Evolutionary conservation across 2,888 invertebrate species (phyloP).

Genomic region (Rutpela maculata): DNA sequence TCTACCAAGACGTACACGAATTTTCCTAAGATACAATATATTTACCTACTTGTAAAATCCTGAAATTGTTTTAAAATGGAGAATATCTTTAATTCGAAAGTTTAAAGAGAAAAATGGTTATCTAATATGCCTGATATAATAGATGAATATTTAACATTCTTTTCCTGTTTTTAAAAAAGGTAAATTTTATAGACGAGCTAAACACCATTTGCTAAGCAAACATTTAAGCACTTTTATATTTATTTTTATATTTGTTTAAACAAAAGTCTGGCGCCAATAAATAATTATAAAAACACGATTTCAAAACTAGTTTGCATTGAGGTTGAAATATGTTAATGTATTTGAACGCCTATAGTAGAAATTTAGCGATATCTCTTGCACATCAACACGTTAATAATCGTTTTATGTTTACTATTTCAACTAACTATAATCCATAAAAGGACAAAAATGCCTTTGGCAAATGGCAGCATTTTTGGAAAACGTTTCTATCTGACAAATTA

Average conservation of each 20-base stretch:
- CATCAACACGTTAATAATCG: slow-evolving; percentile 20
- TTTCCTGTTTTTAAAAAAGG: neutral
- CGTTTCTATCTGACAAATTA: slow-evolving; percentile 3
- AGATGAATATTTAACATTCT: slow-evolving; percentile 2
- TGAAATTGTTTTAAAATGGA: too few relatives aligned
- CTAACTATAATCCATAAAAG: slow-evolving; percentile 12
- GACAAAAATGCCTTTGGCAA: slow-evolving; percentile 17
- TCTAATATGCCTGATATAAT: neutral
- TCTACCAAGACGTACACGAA: too few relatives aligned
- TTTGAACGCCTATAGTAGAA: slow-evolving; percentile 20
- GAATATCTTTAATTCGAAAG: too few relatives aligned
- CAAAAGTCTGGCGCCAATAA: slow-evolving; percentile 26
- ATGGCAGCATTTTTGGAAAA: slow-evolving; percentile 15
- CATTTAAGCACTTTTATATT: slow-evolving; percentile 24
- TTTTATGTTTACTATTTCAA: slow-evolving; percentile 23
- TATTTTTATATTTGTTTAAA: slow-evolving; percentile 18
- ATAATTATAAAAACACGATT: slow-evolving; percentile 32
- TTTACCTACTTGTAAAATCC: too few relatives aligned
- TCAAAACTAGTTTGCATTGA: slow-evolving; percentile 32
- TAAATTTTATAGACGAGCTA: slow-evolving; percentile 1
- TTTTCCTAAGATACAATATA: too few relatives aligned
- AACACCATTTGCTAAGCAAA: slow-evolving; percentile 21
- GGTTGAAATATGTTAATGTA: slow-evolving; percentile 33
- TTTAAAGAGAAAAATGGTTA: neutral
- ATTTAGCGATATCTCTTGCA: slow-evolving; percentile 25